Evolutionary conservation across 1,140 invertebrate species (phyloP), one percentile per base, ranked within the genome.

Genomic region (Harlomillsia oculata): DNA sequence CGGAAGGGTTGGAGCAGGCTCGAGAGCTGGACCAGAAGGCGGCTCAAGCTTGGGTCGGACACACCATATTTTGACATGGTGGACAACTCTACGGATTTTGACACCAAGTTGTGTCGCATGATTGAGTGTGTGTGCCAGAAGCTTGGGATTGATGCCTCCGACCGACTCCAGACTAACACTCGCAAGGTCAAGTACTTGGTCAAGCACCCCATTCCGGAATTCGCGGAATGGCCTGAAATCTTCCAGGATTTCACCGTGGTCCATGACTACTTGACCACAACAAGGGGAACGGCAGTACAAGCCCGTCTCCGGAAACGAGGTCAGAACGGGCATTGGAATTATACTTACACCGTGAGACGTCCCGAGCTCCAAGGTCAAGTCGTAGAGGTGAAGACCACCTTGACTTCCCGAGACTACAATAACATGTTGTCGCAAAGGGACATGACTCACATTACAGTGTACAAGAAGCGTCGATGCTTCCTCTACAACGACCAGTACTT

Each of bases 51-150:
- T 97, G 93, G 93, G 82, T 97, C 51, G 96, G 96, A n/a, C n/a
- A n/a, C n/a, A 78, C 96, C 96, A 0, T 98, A 98, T 70, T 96
- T 96, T 71, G 96, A 99, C 76, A 91, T 99, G 1, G 93, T 99
- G 62, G 96, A 99, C 71, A 98, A 98, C 72, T 89, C 86, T 0
- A 89, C 89, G 3, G 89, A 95, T 68, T 99, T 99, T 75, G 93
- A 99, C 68, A 82, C 84, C 11, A 99, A 99, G 75, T 87, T 98
- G 63, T 84, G 89, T 64, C 80, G 90, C n/a, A 85, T 97, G 80
- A 93, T 98, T 65, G 53, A 87, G 64, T 81, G 84, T 67, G 89
- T 98, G 23, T 97, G 92, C 71, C 85, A 91, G 69, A 89, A 95
- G 69, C 78, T 98, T 53, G 92, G 93, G 62, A 83, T 99, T 60